phyloP scores from a whole-genome alignment of 2,113 vertebrate species.

The Gracilinanus agilis region DNA sequence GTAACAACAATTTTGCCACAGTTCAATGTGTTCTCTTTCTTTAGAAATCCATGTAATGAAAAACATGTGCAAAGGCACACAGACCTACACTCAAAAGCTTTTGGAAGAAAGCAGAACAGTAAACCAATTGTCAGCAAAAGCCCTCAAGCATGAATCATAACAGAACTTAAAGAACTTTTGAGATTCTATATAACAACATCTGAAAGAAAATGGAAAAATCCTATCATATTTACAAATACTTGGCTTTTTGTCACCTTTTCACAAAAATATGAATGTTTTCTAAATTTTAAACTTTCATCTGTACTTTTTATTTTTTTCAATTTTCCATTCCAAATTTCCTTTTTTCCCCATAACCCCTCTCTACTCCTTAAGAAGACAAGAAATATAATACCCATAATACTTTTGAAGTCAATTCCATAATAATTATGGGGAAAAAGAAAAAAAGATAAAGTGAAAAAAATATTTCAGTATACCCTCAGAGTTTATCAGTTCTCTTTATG shows the following conservation, averaged over 20 bases:
- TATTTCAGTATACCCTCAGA: background rate
- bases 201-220: background rate
- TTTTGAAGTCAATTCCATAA: background rate
- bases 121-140: background rate
- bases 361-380: background rate
- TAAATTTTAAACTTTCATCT: background rate
- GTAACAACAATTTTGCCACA: background rate
- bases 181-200: background rate
- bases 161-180: background rate
- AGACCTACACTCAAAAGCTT: background rate
- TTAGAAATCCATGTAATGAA: conserved; percentile 9
- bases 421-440: background rate
- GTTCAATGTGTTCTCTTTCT: background rate
- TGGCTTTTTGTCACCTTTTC: background rate
- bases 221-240: background rate
- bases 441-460: background rate
- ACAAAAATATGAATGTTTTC: background rate
- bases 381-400: background rate
- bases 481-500: background rate
- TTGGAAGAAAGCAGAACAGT: background rate
- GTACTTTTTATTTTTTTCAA: background rate
- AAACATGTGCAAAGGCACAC: background rate
- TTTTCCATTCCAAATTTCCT: background rate
- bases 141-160: background rate
- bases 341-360: background rate